Percentiles rank a stretch among this genome's conserved stretches.
These are phyloP conservation scores for Diceros bicornis DNA, from an alignment of 2,797 vertebrate species.

Conservation along the genomic window DNA sequence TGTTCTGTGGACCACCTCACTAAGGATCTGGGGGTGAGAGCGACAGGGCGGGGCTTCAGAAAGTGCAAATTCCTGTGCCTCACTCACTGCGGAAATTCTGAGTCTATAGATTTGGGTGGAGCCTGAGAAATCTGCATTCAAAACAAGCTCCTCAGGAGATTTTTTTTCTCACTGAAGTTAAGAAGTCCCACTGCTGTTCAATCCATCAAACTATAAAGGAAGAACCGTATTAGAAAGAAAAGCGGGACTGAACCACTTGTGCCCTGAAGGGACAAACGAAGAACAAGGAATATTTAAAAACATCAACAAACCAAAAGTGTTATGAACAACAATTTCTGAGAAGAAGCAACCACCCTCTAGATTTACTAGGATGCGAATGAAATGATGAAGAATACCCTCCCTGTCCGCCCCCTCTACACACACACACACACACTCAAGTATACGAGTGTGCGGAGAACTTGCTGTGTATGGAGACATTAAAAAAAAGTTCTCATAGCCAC, in stretches of 20 bases:
- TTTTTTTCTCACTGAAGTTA: neutral
- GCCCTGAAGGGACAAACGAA: neutral
- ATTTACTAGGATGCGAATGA: neutral
- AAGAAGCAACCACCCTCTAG: neutral
- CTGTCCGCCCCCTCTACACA: neutral
- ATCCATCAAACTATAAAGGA: neutral
- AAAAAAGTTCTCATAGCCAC: neutral
- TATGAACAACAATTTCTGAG: neutral
- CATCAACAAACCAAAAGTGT: neutral
- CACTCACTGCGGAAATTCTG: slow-evolving; percentile 13
- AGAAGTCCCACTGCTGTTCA: neutral
- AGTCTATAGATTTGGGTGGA: neutral
- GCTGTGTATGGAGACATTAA: neutral
- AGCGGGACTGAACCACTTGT: neutral
- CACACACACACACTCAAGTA: neutral
- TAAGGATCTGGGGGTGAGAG: neutral
- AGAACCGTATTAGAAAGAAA: neutral
- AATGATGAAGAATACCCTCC: neutral
- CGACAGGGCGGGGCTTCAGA: neutral
- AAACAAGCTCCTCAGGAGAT: neutral
- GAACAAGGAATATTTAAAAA: neutral
- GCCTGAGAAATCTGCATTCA: neutral
- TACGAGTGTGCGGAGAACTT: neutral
- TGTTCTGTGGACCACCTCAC: neutral
- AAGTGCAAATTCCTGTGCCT: neutral